Evolutionary conservation across 2,113 vertebrate species (phyloP).

Genomic region (Thalassarche chlororhynchos): DNA sequence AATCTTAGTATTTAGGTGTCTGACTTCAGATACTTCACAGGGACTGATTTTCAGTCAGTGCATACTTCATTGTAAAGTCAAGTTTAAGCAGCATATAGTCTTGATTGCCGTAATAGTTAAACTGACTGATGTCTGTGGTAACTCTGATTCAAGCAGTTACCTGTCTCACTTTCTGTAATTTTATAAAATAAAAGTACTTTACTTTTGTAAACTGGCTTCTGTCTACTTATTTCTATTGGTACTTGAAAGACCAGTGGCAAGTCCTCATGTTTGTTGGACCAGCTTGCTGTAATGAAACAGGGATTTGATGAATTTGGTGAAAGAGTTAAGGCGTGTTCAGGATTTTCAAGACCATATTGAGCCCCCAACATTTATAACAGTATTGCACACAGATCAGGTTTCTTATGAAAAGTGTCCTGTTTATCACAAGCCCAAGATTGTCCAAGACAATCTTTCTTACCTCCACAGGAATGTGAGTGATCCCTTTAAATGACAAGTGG

Average conservation of each 20-base stretch:
- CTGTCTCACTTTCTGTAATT: neutral
- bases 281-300: neutral
- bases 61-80: neutral
- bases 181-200: neutral
- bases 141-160: neutral
- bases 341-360: neutral
- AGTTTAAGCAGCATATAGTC: neutral
- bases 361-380: neutral
- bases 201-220: neutral
- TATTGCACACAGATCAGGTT: neutral
- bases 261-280: neutral
- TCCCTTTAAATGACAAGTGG: neutral
- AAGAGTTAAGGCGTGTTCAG: fast-evolving
- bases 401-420: neutral
- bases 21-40: neutral
- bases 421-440: neutral
- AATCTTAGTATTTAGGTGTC: neutral
- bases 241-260: neutral
- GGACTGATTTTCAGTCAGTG: neutral
- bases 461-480: neutral
- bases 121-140: neutral
- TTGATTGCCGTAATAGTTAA: neutral
- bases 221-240: neutral
- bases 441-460: neutral
- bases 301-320: neutral